Conservation (phyloP, 2,113 vertebrate species). For the Melanotaenia duboulayi region DNA sequence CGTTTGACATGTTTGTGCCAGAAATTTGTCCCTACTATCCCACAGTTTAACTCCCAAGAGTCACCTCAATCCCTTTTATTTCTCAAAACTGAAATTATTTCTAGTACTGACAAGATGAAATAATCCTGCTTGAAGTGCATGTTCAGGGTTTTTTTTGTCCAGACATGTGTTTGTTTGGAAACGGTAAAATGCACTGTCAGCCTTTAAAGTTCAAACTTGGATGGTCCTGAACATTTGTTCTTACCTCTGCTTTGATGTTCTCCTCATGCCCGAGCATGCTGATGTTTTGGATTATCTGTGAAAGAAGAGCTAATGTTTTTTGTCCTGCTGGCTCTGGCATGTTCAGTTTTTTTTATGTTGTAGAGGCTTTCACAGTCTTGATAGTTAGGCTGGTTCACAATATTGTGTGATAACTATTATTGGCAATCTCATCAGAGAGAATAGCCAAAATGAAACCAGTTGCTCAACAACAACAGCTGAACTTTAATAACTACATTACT, state of each 20-base stretch:
- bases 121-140: no score
- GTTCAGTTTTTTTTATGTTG: conserved; percentile 12
- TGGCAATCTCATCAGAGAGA: conserved; percentile 19
- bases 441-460: background rate
- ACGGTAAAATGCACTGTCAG: background rate
- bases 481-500: no score
- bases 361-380: conserved; percentile 38
- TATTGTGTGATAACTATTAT: background rate
- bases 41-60: no score
- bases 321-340: background rate
- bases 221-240: background rate
- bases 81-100: no score
- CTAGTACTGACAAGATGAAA: no score
- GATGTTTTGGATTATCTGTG: conserved; percentile 31
- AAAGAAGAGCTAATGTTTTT: conserved; percentile 37
- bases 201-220: conserved; percentile 2
- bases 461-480: background rate
- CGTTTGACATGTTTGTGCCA: no score
- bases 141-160: no score
- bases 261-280: background rate
- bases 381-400: background rate
- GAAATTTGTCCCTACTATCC: no score
- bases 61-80: no score
- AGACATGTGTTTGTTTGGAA: no score
- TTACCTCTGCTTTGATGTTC: background rate